A percentile compares a stretch with the other conserved stretches of the same genome.
phyloP scores from a whole-genome alignment of 35 echinoderm and acorn worm genomes.

The Eucidaris tribuloides region DNA sequence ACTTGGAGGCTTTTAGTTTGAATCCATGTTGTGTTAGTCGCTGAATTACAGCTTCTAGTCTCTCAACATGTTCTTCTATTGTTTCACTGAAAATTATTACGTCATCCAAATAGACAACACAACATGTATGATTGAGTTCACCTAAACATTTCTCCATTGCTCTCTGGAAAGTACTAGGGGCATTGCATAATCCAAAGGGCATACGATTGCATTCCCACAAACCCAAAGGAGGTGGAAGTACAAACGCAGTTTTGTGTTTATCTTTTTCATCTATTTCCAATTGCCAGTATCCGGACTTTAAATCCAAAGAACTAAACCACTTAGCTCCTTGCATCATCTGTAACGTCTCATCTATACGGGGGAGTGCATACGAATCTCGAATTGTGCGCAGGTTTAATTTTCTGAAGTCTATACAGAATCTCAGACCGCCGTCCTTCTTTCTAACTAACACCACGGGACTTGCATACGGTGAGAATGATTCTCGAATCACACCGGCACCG shows the following conservation, averaged over 20 bases:
- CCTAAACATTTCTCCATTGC: no score
- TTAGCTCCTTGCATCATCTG: not conserved
- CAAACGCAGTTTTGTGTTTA: constrained; percentile 30
- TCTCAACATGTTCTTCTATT: no score
- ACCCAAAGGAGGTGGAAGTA: no score
- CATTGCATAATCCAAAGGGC: no score
- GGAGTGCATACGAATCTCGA: not conserved
- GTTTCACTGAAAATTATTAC: no score
- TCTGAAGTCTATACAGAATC: constrained; percentile 34
- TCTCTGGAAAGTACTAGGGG: no score
- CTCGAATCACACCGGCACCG: constrained; percentile 38
- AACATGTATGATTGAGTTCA: no score
- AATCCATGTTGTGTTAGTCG: no score
- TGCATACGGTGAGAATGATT: constrained; percentile 17
- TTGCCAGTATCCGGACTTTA: constrained; percentile 48
- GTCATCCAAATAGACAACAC: no score
- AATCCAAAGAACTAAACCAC: constrained; percentile 39
- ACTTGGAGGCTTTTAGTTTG: no score
- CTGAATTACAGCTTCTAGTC: no score
- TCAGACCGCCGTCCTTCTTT: constrained; percentile 31
- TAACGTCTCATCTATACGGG: not conserved
- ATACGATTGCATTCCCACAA: no score
- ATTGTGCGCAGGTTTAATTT: not conserved
- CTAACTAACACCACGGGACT: constrained; percentile 33
- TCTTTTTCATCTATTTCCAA: constrained; percentile 30